phyloP scores from a whole-genome alignment of 2,113 vertebrate genomes.

The Labrus mixtus region DNA sequence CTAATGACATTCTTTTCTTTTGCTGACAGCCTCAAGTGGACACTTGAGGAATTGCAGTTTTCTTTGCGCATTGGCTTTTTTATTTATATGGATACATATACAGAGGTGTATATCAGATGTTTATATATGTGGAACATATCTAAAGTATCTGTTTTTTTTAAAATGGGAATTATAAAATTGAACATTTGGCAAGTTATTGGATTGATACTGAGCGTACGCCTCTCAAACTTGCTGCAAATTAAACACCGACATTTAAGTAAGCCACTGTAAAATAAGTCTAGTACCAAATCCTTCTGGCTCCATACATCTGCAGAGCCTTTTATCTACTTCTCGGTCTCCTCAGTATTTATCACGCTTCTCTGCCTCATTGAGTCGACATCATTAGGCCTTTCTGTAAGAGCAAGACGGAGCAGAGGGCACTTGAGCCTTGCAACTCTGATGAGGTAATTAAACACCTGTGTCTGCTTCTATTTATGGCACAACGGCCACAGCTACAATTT shows the following conservation, averaged over 20 bases:
- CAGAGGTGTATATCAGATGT: too few species aligned
- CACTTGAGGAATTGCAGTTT: too few species aligned
- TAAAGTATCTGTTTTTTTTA: too few species aligned
- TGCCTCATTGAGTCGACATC: constrained; percentile 64
- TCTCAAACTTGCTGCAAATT: neutral
- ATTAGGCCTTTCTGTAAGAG: constrained; percentile 60
- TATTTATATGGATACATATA: too few species aligned
- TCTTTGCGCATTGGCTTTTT: too few species aligned
- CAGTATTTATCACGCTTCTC: constrained; percentile 64
- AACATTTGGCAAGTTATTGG: too few species aligned
- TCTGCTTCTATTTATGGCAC: constrained; percentile 58
- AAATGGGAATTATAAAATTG: too few species aligned
- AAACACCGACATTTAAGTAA: neutral
- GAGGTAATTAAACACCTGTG: constrained; percentile 81
- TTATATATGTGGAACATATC: too few species aligned
- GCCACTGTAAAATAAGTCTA: constrained; percentile 2
- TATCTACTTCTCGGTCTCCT: constrained; percentile 41
- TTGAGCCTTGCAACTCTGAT: constrained; percentile 57
- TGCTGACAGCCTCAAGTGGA: too few species aligned
- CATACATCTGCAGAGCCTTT: constrained; percentile 38
- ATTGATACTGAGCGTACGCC: too few species aligned
- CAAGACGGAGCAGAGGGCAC: constrained; percentile 62
- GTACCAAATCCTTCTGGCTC: constrained; percentile 17
- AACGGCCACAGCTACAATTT: constrained; percentile 52
- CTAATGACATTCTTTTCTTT: too few species aligned